Evolutionary conservation across 2,113 vertebrate genomes (phyloP), one percentile per base, ranked within the genome.

Genomic region (Heterochromis multidens): DNA sequence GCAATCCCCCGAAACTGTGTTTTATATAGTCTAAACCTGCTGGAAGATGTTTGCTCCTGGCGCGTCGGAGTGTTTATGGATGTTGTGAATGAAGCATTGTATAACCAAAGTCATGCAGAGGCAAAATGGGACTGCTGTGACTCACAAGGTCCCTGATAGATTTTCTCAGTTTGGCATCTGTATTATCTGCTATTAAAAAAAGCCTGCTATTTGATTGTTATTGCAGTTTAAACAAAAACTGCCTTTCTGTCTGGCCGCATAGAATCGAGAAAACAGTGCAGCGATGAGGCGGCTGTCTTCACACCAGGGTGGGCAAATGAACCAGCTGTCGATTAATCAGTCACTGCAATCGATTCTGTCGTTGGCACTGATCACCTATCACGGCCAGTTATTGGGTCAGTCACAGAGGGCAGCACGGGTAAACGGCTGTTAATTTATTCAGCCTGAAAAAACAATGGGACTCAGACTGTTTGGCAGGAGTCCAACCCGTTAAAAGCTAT

Each of bases 21-120:
- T 87, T 83, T 33, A 29, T 76, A 6, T 3, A 27, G 49, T 65
- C 61, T 8, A 29, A 74, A 74, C 46, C 70, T 58, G 31, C 29
- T 70, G 21, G 31, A 35, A 56, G 60, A 62, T 37, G 7, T 54
- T 33, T 33, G 67, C 85, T 67, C 8, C 17, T 85, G 81, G 80
- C 80, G 72, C 81, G 83, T 85, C 65, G 63, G 43, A 76, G 77
- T 33, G 40, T 49, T 65, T 40, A 33, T 86, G 37, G 62, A 70
- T 84, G 82, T 92, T 94, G 56, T 92, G 92, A 91, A 90, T 91
- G 93, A 70, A 90, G 89, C 90, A 35, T 94, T 92, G 92, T 93
- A 87, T 92, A 91, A 94, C 88, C 79, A 91, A 94, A 92, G 92
- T 87, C 88, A 92, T 74, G 79, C 65, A 83, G 83, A 81, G 79